Base-by-base conservation (phyloP, 2,113 vertebrate species). In the Gnathonemus echidnorhynchus region DNA sequence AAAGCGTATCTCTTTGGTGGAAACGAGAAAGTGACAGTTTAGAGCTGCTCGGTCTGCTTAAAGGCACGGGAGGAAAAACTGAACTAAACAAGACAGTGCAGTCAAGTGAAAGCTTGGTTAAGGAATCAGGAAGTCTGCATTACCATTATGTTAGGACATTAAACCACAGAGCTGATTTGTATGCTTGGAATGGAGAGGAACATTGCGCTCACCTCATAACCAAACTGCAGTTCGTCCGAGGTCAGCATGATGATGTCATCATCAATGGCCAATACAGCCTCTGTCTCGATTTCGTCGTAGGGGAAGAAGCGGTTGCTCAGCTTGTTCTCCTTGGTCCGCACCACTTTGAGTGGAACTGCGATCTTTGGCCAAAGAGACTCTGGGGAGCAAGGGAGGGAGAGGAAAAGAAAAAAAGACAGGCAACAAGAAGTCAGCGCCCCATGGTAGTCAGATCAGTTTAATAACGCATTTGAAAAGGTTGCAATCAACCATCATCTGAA, bases 191-290 rank as follows among this genome's bases (percentile, higher is more conserved):
- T 31, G 35, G 50, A 13, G 42, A n/a, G 52, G 35, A 50, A 53
- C 27, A 88, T 11, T 5, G 17, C 21, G 9, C 87, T 88, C 56
- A 88, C 87, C 97, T 99, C 98, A 2, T 99, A 99, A 77, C 98
- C 98, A 94, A 99, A 99, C 95, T 99, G 98, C 90, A 99, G 96
- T 92, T 99, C 98, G 77, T 99, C 98, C 0, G 98, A 99, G 5
- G 98, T 99, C 91, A 99, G 94, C 98, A 99, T 99, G 88, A 99
- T 99, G 95, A 99, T 99, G 91, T 99, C 98, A 89, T 99, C 98
- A 70, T 99, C 98, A 2, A 99, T 99, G 3, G 98, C 98, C 84
- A 99, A 93, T 49, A 99, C 98, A 0, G 98, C 98, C 92, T 99
- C 98, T 0, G 98, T 99, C 95, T 99, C 97, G 1, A 99, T 99